Conservation (phyloP, 2,888 invertebrate genomes). For the Drosophila barbarae region DNA sequence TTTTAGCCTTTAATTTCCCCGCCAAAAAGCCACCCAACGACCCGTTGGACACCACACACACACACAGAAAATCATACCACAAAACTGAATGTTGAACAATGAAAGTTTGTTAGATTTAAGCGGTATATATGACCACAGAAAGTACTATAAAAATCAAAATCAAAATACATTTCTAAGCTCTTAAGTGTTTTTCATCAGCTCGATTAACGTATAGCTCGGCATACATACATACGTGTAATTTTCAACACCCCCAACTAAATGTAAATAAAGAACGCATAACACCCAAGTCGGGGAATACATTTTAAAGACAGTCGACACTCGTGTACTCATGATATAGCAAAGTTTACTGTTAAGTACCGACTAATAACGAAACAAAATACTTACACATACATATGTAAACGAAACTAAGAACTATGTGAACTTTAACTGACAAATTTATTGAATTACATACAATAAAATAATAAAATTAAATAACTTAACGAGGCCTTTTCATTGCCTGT, state of each 20-base stretch:
- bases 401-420: constrained; percentile 66
- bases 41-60: constrained; percentile 18
- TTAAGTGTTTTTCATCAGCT: constrained; percentile 69
- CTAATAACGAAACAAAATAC: constrained; percentile 63
- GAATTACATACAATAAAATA: constrained; percentile 73
- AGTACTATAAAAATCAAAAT: constrained; percentile 59
- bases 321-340: constrained; percentile 60
- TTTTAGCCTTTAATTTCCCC: constrained; percentile 21
- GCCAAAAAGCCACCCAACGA: constrained; percentile 25
- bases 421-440: constrained; percentile 73
- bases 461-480: constrained; percentile 57
- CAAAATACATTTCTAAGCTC: constrained; percentile 72
- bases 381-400: constrained; percentile 60
- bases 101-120: constrained; percentile 35
- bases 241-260: constrained; percentile 37
- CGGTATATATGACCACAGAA: constrained; percentile 31
- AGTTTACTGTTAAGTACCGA: constrained; percentile 69
- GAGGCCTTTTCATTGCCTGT: constrained; percentile 22
- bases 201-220: constrained; percentile 37
- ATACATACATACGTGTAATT: constrained; percentile 41
- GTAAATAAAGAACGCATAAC: constrained; percentile 38
- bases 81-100: constrained; percentile 21
- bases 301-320: constrained; percentile 36
- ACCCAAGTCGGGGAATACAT: constrained; percentile 11
- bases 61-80: neutral